Base-by-base conservation (phyloP, 2,113 vertebrate genomes). In the Nycticorax nycticorax region DNA sequence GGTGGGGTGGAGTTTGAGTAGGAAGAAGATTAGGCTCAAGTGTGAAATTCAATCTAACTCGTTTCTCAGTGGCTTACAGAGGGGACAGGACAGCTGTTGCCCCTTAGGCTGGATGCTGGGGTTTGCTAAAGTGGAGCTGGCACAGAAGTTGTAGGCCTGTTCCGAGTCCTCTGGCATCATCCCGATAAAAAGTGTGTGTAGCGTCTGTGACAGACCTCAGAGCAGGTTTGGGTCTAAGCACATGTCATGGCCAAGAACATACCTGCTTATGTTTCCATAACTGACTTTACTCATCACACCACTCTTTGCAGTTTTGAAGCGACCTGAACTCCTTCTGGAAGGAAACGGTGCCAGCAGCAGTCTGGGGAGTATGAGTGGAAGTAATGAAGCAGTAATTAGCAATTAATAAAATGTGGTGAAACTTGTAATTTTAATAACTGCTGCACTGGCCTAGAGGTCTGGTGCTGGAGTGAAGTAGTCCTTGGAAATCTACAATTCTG, bases 341-440 rank as follows among this genome's bases (percentile, higher is more conserved):
- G 84, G 92, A 75, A 91, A 23, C 1, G 1, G 56, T 52, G 89
- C 79, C 66, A 79, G 78, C 92, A 85, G 77, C 39, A 45, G 45
- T 63, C 76, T 85, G 27, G 10, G 76, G 93, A 94, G 83, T 80
- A 11, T 11, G 60, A 81, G 91, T 95, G 60, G 85, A 94, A 96
- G 91, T 95, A 91, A 93, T 86, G 90, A 90, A 88, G 79, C 35
- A 55, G 82, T 93, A 96, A 96, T 95, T 96, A 94, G 85, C 88
- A 92, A 93, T 94, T 95, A 94, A 95, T 93, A 85, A 92, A 93
- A 74, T 71, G 88, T 80, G 56, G 43, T 67, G 85, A 84, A 90
- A 63, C 59, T 92, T 89, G 14, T 1, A 43, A 64, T 93, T 84
- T 88, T 72, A 88, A 39, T 80, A 80, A 88, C 67, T 79, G 23